Evolutionary conservation across 1,140 invertebrate genomes (phyloP), one percentile per base, ranked within the genome.

Genomic region (Philaenus spumarius): DNA sequence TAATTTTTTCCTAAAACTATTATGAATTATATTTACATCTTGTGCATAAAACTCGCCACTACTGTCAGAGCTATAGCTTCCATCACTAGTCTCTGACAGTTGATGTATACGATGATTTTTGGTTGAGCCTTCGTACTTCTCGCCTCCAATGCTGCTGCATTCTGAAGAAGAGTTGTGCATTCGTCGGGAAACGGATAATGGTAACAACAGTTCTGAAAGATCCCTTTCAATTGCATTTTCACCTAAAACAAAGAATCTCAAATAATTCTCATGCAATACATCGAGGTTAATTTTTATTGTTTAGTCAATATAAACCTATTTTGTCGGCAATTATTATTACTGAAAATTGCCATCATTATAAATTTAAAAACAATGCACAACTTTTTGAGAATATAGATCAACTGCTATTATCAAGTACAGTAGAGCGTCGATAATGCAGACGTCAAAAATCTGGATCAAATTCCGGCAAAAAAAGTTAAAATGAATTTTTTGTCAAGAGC

Each of bases 11-110:
- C 34, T 35, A 35, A 35, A 35, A 35, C 6, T 11, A 45, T 7
- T 45, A 15, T 7, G 17, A 45, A n/a, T n/a, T n/a, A n/a, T n/a
- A n/a, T 9, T 30, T 30, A 30, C 26, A 30, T 30, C 26, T 30
- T 30, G 26, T 30, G 26, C 26, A 30, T 30, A 30, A 30, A 30
- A 63, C 26, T 65, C 64, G 9, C 52, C 50, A 45, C 57, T 61
- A 35, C 64, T 65, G 20, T 65, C 64, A 23, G 64, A 65, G 15
- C 62, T 61, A 34, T 47, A 60, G 40, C 46, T 52, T 5, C 59
- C 64, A 48, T 85, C 83, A 59, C 82, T 84, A 14, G 81, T 83
- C 69, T 85, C 83, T 1, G 82, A 84, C 30, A 84, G 69, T 68
- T 83, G 81, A 66, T 86, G 81, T 17, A 81, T 76, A 26, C 83